Conservation (phyloP, 92 coral and sea anemone genomes). For the Parazoanthus darwini region DNA sequence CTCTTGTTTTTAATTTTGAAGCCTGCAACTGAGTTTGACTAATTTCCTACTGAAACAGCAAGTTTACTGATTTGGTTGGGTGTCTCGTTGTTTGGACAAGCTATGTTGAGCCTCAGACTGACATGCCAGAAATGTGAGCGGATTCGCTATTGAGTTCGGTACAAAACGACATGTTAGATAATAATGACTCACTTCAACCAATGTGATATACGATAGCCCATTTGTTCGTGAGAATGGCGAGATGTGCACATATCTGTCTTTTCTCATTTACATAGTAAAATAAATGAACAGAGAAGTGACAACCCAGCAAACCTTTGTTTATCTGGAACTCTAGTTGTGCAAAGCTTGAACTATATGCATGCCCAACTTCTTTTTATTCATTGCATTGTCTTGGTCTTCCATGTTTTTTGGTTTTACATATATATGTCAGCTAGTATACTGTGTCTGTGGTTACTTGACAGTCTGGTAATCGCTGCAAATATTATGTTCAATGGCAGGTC, state of each 20-base stretch:
- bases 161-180: not conserved
- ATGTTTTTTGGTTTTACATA: not conserved
- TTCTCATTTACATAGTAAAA: not conserved
- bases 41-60: not conserved
- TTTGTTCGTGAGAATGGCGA: not conserved
- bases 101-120: not conserved
- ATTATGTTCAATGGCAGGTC: too few relatives aligned
- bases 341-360: not conserved
- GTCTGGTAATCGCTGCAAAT: not conserved
- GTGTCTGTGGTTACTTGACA: not conserved
- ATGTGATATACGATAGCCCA: not conserved
- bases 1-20: not conserved
- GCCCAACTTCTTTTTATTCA: not conserved
- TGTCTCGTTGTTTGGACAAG: not conserved
- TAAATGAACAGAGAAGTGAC: not conserved
- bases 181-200: not conserved
- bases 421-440: too few relatives aligned
- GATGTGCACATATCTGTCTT: not conserved
- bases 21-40: not conserved
- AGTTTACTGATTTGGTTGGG: not conserved
- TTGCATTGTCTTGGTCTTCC: not conserved
- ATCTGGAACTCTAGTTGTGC: not conserved
- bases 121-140: not conserved
- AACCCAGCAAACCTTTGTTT: not conserved
- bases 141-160: not conserved